These are phyloP conservation scores for Geococcyx californianus DNA, from an alignment of 2,113 vertebrate species.

Conservation along the genomic window DNA sequence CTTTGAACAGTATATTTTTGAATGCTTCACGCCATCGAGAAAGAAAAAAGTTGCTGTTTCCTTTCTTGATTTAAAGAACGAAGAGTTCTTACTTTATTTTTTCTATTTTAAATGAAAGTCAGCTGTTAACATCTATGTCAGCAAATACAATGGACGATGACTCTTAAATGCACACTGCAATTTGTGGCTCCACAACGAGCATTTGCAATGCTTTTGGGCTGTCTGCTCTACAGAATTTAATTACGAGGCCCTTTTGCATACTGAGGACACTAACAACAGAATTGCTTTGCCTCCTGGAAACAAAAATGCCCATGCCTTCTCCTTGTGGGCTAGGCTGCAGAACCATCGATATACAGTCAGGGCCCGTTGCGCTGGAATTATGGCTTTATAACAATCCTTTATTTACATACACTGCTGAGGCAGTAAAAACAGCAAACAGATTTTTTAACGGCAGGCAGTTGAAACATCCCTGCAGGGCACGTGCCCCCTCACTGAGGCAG, in stretches of 20 bases:
- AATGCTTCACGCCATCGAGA: not conserved
- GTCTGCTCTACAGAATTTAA: conserved; percentile 50
- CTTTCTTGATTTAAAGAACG: not conserved
- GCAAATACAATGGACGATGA: not conserved
- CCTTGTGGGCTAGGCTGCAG: conserved; percentile 61
- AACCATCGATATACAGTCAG: conserved; percentile 51
- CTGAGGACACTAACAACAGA: conserved; percentile 13
- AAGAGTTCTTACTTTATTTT: not conserved
- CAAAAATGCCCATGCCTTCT: conserved; percentile 49
- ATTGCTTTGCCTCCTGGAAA: conserved; percentile 42
- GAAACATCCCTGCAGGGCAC: conserved; percentile 69
- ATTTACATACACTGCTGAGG: conserved; percentile 83
- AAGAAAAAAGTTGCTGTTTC: not conserved
- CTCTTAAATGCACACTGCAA: conserved; percentile 31
- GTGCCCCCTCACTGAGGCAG: conserved; percentile 51
- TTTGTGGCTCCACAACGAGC: conserved; percentile 43
- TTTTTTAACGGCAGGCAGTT: conserved; percentile 74
- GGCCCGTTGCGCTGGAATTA: conserved; percentile 72
- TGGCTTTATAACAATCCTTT: conserved; percentile 75
- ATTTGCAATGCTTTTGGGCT: conserved; percentile 41
- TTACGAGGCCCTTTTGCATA: conserved; percentile 48
- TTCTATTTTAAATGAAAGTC: conserved; percentile 19
- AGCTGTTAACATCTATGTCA: conserved; percentile 14
- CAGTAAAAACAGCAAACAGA: conserved; percentile 76
- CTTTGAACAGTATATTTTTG: not conserved